A percentile compares a stretch with the other conserved stretches of the same genome.
Evolutionary conservation across 2,888 invertebrate species (phyloP).

Genomic region (Ceratothoa steindachneri): DNA sequence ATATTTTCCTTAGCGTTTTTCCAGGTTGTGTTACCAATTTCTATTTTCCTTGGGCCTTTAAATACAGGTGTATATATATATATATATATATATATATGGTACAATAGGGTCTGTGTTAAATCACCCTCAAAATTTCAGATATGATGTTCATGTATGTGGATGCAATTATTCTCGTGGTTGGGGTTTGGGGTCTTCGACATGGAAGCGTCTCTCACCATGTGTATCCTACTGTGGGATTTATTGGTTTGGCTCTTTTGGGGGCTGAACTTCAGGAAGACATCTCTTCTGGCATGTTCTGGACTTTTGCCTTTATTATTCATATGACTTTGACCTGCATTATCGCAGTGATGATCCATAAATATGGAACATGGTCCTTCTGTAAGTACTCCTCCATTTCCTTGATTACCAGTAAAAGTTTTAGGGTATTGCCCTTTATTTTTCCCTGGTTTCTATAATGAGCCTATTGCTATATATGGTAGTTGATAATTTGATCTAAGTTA

Average conservation of each 20-base stretch:
- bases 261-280: slow-evolving; percentile 20
- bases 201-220: slow-evolving; percentile 30
- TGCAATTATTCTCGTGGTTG: slow-evolving; percentile 18
- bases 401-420: no score
- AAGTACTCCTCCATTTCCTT: no score
- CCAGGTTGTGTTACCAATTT: no score
- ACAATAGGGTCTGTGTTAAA: no score
- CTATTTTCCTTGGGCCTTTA: no score
- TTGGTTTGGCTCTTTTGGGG: slow-evolving; percentile 19
- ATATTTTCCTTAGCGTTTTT: no score
- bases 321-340: slow-evolving; percentile 5
- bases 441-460: no score
- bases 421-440: no score
- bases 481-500: no score
- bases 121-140: slow-evolving; percentile 17
- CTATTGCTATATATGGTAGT: no score
- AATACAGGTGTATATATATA: no score
- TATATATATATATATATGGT: no score
- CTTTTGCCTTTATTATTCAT: neutral
- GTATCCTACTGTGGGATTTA: slow-evolving; percentile 20
- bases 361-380: slow-evolving; percentile 26
- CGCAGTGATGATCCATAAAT: slow-evolving; percentile 11
- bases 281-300: slow-evolving; percentile 17
- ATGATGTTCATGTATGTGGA: slow-evolving; percentile 39
- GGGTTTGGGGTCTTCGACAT: slow-evolving; percentile 32